Evolutionary conservation across 2,797 vertebrate species (phyloP), one percentile per base, ranked within the genome.

Genomic region (Ataeniobius toweri): DNA sequence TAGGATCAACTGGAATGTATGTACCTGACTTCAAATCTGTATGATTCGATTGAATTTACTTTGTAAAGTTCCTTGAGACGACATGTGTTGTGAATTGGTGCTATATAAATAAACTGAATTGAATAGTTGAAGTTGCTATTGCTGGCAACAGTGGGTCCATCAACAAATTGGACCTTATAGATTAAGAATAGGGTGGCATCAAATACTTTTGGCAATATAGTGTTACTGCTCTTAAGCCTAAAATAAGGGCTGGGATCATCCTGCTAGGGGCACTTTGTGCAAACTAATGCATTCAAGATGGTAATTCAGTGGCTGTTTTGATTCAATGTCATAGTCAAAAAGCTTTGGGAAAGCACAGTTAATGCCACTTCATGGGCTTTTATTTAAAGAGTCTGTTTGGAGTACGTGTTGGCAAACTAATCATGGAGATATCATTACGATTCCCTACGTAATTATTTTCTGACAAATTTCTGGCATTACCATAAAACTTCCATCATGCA

Each of bases 401-500:
- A 76, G 68, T 73, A 31, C 26, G 77, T 70, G 79, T 88, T 84
- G 79, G 77, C 74, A 71, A n/a, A 3, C 69, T 46, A 18, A 61
- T 44, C 74, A 22, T 59, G 65, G 69, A 58, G 41, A 82, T 74
- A 75, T 78, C n/a, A 74, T 75, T 26, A 24, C 73, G 48, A 71
- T 77, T 85, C 80, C 74, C 74, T 83, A 22, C 26, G 14, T 48
- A 22, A 13, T 48, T 58, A 76, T 79, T 86, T 73, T 74, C 75
- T 65, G 75, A 88, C 65, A 73, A 0, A 81, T 87, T 76, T 79
- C 80, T 87, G 85, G 73, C 82, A 80, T 78, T 51, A 68, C 78
- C 85, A 84, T 80, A 80, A 80, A 88, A 78, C 74, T 84, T 72
- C 69, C 76, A 73, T 81, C 77, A 73, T 39, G 63, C 18, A 65